phyloP scores from a whole-genome alignment of 2,888 invertebrate species.

The Hyles lineata region DNA sequence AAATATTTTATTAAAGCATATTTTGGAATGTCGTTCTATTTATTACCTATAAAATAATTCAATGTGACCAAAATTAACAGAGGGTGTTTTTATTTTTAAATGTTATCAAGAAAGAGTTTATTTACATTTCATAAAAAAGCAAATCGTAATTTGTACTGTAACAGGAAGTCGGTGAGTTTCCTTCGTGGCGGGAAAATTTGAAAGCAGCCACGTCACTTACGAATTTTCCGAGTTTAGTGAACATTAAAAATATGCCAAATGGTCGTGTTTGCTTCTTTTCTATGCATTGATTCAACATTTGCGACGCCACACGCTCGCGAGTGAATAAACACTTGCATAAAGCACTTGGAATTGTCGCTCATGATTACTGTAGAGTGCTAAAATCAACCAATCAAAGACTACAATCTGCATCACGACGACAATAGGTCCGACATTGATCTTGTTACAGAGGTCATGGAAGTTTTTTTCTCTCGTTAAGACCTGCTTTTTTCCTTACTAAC shows the following conservation, averaged over 20 bases:
- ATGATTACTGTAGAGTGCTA: conserved; percentile 6
- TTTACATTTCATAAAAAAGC: too few species aligned
- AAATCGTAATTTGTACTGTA: too few species aligned
- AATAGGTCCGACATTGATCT: conserved; percentile 26
- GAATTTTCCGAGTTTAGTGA: too few species aligned
- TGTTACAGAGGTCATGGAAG: conserved; percentile 9
- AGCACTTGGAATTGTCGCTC: not conserved
- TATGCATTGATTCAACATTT: not conserved
- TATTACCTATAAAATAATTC: too few species aligned
- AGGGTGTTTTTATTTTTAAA: too few species aligned
- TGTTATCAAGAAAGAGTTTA: too few species aligned
- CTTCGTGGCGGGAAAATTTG: too few species aligned
- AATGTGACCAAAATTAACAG: too few species aligned
- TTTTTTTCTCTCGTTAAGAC: not conserved
- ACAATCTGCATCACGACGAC: conserved; percentile 15
- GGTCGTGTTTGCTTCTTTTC: not conserved
- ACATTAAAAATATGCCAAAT: not conserved
- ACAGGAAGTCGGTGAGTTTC: too few species aligned
- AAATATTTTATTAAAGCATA: too few species aligned
- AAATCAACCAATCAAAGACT: conserved; percentile 16
- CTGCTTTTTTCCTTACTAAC: not conserved
- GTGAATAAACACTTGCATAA: conserved; percentile 18
- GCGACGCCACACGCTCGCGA: not conserved
- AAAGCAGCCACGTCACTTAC: too few species aligned
- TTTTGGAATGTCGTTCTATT: too few species aligned